Conservation (phyloP, 2,888 invertebrate genomes). For the Bellardia bayeri region DNA sequence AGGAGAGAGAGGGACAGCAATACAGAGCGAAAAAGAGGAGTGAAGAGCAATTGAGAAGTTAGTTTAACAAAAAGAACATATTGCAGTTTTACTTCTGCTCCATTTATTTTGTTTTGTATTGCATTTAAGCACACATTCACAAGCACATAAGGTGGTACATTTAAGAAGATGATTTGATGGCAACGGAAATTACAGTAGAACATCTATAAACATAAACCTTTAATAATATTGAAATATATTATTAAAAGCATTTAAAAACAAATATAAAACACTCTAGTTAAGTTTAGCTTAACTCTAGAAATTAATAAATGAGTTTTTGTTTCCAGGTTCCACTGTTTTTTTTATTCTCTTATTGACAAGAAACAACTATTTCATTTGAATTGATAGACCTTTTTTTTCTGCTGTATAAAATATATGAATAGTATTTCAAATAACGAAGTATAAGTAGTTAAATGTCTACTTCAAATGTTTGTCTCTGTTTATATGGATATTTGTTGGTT, state of each 20-base stretch:
- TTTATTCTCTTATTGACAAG: background rate
- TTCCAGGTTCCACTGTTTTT: constrained; percentile 6
- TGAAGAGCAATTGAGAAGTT: background rate
- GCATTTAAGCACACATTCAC: constrained; percentile 40
- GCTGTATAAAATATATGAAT: constrained; percentile 18
- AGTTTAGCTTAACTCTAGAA: no score
- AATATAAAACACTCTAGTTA: no score
- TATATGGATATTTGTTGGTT: constrained; percentile 7
- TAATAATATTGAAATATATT: background rate
- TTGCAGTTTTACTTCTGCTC: constrained; percentile 69
- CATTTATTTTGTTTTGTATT: constrained; percentile 69
- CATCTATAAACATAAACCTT: background rate
- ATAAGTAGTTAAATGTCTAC: constrained; percentile 53
- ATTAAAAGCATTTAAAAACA: no score
- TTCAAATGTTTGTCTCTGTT: constrained; percentile 12
- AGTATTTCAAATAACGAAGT: constrained; percentile 53
- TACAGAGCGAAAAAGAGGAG: background rate
- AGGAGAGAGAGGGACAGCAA: background rate
- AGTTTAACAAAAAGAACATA: constrained; percentile 58
- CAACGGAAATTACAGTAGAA: constrained; percentile 43
- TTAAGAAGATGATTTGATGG: constrained; percentile 46
- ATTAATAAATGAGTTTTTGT: no score
- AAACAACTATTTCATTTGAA: background rate
- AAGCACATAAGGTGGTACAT: constrained; percentile 16
- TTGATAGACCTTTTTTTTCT: constrained; percentile 5